Base-by-base conservation (phyloP, 2,888 invertebrate genomes). In the Chalcis sispes region DNA sequence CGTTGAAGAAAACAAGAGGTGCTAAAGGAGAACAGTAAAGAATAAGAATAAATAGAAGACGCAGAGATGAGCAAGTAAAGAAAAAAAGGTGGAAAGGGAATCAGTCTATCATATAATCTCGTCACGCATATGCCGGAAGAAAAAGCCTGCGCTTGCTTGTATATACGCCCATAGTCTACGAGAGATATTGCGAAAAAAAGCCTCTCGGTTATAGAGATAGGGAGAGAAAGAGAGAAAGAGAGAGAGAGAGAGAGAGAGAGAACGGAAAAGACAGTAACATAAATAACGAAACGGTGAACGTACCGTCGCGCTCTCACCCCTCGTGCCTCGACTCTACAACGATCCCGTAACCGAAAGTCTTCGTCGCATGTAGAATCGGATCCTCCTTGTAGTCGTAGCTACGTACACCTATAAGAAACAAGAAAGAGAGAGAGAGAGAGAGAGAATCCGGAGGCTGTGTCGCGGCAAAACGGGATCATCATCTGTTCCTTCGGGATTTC, bases 401-500 rank as follows among this genome's bases (percentile, higher is more conserved):
- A 15, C 3, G 48, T 48, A 5, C n/a, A 10, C 5, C 29, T 52
- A 18, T 36, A 54, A 27, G 15, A n/a, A n/a, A 18, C 4, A 20
- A 20, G 58, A 58, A 23, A 32, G 15, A 42, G 56, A 65, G 18
- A 18, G 13, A 5, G 23, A 54, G 52, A 54, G 8, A 23, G 78
- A 72, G 66, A 75, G n/a, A n/a, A n/a, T n/a, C n/a, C 67, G 65
- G 62, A 74, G 69, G 58, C 69, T 69, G 69, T 32, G 36, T n/a
- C 80, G 59, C 81, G 79, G 77, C 72, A 80, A 81, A 86, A 87
- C 85, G 87, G 85, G 87, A 87, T 87, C 86, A 81, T 84, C 84
- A 86, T 86, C 85, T 85, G 85, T 85, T 87, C 84, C 85, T 85
- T 82, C 84, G 80, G 83, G 84, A 84, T 80, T 75, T 80, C 83